A percentile compares a stretch with the other conserved stretches of the same genome.
phyloP scores from a whole-genome alignment of 2,888 invertebrate species.

The Synergus umbraculus region DNA sequence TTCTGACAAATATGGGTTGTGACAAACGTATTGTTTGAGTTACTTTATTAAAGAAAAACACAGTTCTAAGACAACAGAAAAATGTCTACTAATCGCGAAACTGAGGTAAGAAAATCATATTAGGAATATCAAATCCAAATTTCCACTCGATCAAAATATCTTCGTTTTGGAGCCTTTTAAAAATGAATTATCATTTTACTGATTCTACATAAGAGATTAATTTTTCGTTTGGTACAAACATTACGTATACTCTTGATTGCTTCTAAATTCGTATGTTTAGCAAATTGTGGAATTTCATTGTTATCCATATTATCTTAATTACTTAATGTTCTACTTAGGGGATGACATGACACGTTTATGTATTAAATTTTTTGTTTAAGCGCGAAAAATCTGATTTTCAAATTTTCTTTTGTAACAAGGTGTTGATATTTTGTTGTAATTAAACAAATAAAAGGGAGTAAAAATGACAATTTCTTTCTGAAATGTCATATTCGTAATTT shows the following conservation, averaged over 20 bases:
- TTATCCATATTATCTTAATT: not conserved
- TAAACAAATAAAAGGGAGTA: too few species aligned
- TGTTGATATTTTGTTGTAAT: too few species aligned
- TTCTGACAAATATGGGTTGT: not conserved
- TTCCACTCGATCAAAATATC: not conserved
- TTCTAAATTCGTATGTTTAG: not conserved
- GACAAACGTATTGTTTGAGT: not conserved
- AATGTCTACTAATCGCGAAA: constrained; percentile 47
- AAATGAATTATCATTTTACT: not conserved
- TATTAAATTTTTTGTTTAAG: not conserved
- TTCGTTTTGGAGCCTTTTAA: not conserved
- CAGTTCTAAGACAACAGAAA: constrained; percentile 25
- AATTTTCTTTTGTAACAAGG: not conserved
- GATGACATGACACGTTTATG: not conserved
- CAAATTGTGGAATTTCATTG: not conserved
- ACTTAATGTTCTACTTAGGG: not conserved
- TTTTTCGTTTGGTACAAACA: not conserved
- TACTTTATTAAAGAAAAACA: constrained; percentile 11
- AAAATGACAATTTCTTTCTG: too few species aligned
- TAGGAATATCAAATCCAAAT: not conserved
- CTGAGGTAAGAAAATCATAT: constrained; percentile 43
- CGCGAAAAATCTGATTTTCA: not conserved
- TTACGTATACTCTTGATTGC: not conserved
- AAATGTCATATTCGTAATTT: too few species aligned
- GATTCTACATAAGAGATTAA: not conserved